phyloP scores from a whole-genome alignment of 2,888 invertebrate genomes.

The Allygus modestus region DNA sequence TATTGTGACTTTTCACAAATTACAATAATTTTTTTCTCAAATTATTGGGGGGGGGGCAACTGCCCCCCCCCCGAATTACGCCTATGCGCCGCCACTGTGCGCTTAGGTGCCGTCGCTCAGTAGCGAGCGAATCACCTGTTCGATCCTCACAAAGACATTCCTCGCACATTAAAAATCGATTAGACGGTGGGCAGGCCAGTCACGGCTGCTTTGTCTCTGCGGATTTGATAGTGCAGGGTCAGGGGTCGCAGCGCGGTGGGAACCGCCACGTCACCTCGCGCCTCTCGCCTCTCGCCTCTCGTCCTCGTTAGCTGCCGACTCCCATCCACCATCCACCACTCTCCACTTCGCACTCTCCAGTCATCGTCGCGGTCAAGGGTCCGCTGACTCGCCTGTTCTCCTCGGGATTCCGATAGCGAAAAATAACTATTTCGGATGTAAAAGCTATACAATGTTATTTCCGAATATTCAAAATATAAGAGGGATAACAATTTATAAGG shows the following conservation, averaged over 20 bases:
- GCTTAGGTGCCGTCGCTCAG: too few relatives aligned
- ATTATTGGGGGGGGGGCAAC: too few relatives aligned
- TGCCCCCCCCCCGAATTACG: too few relatives aligned
- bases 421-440: too few relatives aligned
- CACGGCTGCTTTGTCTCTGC: not conserved
- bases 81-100: too few relatives aligned
- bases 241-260: constrained; percentile 3
- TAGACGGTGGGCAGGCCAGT: not conserved
- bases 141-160: constrained; percentile 4
- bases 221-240: not conserved
- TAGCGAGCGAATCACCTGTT: constrained; percentile 8
- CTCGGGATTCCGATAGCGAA: too few relatives aligned
- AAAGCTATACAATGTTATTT: too few relatives aligned
- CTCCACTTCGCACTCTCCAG: not conserved
- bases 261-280: not conserved
- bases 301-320: not conserved
- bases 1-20: too few relatives aligned
- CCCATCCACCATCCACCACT: not conserved
- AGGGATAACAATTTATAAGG: too few relatives aligned
- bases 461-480: too few relatives aligned
- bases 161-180: constrained; percentile 25
- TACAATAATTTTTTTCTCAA: too few relatives aligned
- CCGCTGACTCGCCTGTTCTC: not conserved
- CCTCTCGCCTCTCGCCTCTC: not conserved
- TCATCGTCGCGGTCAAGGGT: constrained; percentile 30